Evolutionary conservation across 2,888 invertebrate species (phyloP).

Genomic region (Cyrtodaria siliqua): DNA sequence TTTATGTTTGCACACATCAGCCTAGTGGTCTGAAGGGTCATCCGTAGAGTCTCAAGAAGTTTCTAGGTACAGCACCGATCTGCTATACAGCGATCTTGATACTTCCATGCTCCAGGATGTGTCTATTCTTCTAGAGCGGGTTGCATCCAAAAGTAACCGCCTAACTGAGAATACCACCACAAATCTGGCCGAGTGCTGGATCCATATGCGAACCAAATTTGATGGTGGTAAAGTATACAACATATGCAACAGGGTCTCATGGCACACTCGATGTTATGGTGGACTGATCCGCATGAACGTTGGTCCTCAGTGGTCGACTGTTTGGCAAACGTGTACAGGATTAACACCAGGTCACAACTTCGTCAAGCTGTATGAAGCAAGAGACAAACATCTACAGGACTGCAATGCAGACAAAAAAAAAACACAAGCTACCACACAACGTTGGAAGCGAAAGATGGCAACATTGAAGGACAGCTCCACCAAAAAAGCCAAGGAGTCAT

Average conservation of each 20-base stretch:
- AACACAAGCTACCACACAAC: not conserved
- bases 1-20: not conserved
- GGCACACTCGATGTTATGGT: conserved; percentile 60
- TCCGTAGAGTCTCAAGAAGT: no score
- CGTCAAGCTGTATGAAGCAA: no score
- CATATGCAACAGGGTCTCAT: conserved; percentile 53
- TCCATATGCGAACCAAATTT: conserved; percentile 57
- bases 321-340: conserved; percentile 14
- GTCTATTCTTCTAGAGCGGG: not conserved
- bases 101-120: not conserved
- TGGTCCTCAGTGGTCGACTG: conserved; percentile 33
- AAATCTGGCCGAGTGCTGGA: no score
- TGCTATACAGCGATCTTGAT: no score
- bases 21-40: conserved; percentile 11
- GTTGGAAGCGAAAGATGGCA: conserved; percentile 19
- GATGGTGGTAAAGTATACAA: conserved; percentile 61
- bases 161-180: conserved; percentile 33
- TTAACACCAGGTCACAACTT: conserved; percentile 22
- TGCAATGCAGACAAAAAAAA: not conserved
- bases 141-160: conserved; percentile 14
- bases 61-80: no score
- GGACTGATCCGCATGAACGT: conserved; percentile 23
- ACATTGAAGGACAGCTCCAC: conserved; percentile 1
- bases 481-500: conserved; percentile 13
- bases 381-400: not conserved